phyloP scores from a whole-genome alignment of 1,140 invertebrate species.

The Mactra quadrangularis region DNA sequence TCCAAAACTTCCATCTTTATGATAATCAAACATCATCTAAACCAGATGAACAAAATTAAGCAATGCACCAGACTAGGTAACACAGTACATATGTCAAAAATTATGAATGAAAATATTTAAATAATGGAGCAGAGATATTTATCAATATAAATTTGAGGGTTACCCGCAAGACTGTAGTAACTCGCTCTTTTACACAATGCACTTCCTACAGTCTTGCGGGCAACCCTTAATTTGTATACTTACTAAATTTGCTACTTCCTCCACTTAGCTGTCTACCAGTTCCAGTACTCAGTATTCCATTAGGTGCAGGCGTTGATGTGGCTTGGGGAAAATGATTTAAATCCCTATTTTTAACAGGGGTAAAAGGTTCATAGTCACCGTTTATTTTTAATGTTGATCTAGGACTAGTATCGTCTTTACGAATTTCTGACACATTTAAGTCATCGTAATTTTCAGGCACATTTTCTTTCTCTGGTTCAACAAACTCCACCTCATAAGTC shows the following conservation, averaged over 20 bases:
- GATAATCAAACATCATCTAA: too few species aligned
- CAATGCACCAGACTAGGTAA: too few species aligned
- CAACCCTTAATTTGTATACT: slow-evolving; percentile 34
- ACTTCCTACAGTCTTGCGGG: too few species aligned
- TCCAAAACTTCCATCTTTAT: too few species aligned
- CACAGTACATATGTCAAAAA: too few species aligned
- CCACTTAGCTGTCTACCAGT: slow-evolving; percentile 44
- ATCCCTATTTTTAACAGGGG: slow-evolving; percentile 65
- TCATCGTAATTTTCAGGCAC: slow-evolving; percentile 45
- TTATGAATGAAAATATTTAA: too few species aligned
- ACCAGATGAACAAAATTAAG: too few species aligned
- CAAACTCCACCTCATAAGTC: slow-evolving; percentile 56
- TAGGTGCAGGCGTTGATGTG: slow-evolving; percentile 71
- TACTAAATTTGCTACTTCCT: slow-evolving; percentile 48
- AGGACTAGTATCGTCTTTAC: slow-evolving; percentile 43
- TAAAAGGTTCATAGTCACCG: slow-evolving; percentile 65
- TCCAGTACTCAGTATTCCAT: slow-evolving; percentile 67
- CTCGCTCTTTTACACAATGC: too few species aligned
- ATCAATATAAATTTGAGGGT: too few species aligned
- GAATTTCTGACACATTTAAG: slow-evolving; percentile 60
- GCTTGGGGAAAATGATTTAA: slow-evolving; percentile 69
- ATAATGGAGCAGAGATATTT: too few species aligned
- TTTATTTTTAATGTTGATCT: slow-evolving; percentile 61
- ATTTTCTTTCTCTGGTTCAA: slow-evolving; percentile 62
- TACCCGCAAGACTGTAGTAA: too few species aligned